Base-by-base conservation (phyloP, 37 sponge, comb jelly and placozoan genomes). In the Agelas oroides region DNA sequence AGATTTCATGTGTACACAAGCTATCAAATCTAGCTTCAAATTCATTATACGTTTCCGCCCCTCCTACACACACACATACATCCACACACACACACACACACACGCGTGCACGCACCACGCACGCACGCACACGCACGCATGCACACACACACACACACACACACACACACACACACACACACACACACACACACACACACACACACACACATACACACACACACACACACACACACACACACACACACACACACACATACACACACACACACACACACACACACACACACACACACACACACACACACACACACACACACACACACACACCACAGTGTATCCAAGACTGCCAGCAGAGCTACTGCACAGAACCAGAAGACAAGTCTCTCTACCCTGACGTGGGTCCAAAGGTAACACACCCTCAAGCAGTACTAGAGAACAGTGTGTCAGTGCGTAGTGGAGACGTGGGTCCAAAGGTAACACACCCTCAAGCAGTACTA, bases 371-470 rank as follows among this genome's bases (percentile, higher is more conserved):
- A 18, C 12, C 56, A 37, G 83, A 82, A 27, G 67, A 24, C n/a
- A 31, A 27, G 21, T 66, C 64, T 19, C 79, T 78, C 28, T 72
- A 39, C 37, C 64, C 72, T 5, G 83, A 82, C 8, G 64, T 31
- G 59, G 83, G 83, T 0, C 72, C 83, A 11, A 82, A 82, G 73
- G 83, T 82, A 58, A n/a, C n/a, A n/a, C n/a, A n/a, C n/a, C n/a
- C n/a, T n/a, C n/a, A n/a, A n/a, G n/a, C n/a, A 16, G 12, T 65
- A n/a, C n/a, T n/a, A n/a, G n/a, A n/a, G n/a, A n/a, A n/a, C n/a
- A n/a, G n/a, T n/a, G n/a, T n/a, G n/a, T n/a, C n/a, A n/a, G n/a
- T n/a, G n/a, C n/a, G n/a, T n/a, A n/a, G n/a, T n/a, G n/a, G n/a
- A n/a, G 82, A 81, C 16, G 61, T 28, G 56, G 82, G 82, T 1